Conservation (phyloP, 2,888 invertebrate species). For the Rhabditoides inermis region DNA sequence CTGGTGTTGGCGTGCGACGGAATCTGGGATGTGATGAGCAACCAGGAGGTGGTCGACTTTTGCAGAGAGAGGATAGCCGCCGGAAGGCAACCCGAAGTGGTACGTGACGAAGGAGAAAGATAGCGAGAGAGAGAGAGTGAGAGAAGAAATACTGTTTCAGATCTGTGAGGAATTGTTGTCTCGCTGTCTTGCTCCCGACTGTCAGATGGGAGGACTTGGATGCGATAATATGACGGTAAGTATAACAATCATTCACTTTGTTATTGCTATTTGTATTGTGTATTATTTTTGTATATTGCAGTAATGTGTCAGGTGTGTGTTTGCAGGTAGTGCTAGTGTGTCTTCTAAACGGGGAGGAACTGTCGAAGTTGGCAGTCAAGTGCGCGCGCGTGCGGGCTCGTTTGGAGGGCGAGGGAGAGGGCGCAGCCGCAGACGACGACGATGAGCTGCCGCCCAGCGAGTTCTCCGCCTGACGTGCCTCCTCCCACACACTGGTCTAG, state of each 20-base stretch:
- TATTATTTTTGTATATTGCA: not conserved
- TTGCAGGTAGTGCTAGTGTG: slow-evolving; percentile 34
- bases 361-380: no score
- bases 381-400: slow-evolving; percentile 15
- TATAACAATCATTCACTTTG: not conserved
- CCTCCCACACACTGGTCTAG: no score
- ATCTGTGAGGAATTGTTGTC: slow-evolving; percentile 93
- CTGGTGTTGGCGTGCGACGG: slow-evolving; percentile 94
- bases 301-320: not conserved
- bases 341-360: slow-evolving; percentile 29
- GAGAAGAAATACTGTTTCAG: slow-evolving; percentile 46
- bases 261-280: not conserved
- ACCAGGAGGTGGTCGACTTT: slow-evolving; percentile 76
- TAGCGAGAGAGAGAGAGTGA: no score
- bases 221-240: slow-evolving; percentile 90
- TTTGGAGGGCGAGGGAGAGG: not conserved
- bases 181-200: slow-evolving; percentile 88
- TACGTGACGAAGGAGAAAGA: no score
- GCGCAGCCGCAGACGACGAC: slow-evolving; percentile 2
- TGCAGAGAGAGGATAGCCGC: slow-evolving; percentile 73
- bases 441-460: slow-evolving; percentile 26
- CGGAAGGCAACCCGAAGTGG: slow-evolving; percentile 77
- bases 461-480: slow-evolving; percentile 17
- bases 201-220: slow-evolving; percentile 88
- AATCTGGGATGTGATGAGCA: slow-evolving; percentile 95